phyloP scores from a whole-genome alignment of 2,888 invertebrate genomes.

The Hylaea fasciaria region DNA sequence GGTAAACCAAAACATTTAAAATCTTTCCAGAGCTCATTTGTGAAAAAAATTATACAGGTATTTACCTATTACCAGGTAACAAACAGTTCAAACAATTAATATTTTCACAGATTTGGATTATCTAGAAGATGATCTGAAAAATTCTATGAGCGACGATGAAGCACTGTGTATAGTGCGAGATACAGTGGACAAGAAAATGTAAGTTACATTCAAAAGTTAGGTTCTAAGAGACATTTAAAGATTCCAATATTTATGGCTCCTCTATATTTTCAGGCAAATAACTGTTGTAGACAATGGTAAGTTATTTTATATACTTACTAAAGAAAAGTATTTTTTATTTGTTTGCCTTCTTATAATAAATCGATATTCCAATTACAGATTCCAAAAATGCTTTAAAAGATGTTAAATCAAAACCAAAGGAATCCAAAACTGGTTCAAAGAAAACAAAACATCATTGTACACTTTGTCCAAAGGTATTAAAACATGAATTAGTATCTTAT shows the following conservation, averaged over 20 bases:
- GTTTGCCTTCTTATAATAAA: not conserved
- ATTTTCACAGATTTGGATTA: constrained; percentile 54
- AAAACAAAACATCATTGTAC: constrained; percentile 27
- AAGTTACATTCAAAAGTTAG: constrained; percentile 16
- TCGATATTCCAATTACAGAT: constrained; percentile 24
- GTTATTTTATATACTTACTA: constrained; percentile 11
- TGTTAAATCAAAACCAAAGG: constrained; percentile 13
- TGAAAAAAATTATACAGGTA: too few relatives aligned
- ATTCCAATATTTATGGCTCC: not conserved
- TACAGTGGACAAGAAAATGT: constrained; percentile 40
- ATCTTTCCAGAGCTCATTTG: too few relatives aligned
- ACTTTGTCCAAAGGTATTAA: constrained; percentile 35
- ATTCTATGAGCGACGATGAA: constrained; percentile 46
- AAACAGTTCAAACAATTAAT: too few relatives aligned
- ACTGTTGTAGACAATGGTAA: constrained; percentile 42
- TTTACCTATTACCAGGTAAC: too few relatives aligned
- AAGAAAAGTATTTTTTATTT: not conserved
- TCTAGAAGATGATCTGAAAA: constrained; percentile 55
- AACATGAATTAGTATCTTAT: not conserved
- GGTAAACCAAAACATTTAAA: constrained; percentile 13
- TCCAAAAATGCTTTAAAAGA: constrained; percentile 15
- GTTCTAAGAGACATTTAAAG: not conserved
- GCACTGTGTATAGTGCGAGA: constrained; percentile 45
- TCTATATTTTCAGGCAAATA: constrained; percentile 46
- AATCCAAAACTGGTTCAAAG: constrained; percentile 14